These are phyloP conservation scores for Notocelia uddmanniana DNA, from an alignment of 2,888 invertebrate species.

Conservation along the genomic window DNA sequence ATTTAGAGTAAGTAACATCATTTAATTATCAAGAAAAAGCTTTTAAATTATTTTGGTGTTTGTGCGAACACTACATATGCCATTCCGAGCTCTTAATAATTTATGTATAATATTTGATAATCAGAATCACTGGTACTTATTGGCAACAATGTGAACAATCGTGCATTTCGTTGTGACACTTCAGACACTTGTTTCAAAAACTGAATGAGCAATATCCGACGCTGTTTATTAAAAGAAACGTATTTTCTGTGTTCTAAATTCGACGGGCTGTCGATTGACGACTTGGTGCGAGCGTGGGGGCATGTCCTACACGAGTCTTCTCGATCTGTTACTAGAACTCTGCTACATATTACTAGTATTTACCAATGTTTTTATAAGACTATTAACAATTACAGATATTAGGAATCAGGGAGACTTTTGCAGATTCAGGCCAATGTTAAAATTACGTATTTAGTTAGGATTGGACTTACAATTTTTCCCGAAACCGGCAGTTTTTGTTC, in stretches of 20 bases:
- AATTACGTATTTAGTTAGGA: too few relatives aligned
- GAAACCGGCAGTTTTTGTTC: not conserved
- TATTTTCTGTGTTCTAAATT: conserved; percentile 69
- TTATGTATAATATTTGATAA: too few relatives aligned
- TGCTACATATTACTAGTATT: conserved; percentile 13
- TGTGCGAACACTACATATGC: too few relatives aligned
- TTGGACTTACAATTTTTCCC: not conserved
- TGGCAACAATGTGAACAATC: not conserved
- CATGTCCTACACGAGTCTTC: conserved; percentile 23
- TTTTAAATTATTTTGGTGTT: too few relatives aligned
- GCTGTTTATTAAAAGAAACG: conserved; percentile 61
- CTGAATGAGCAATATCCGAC: conserved; percentile 68
- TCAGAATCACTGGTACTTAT: not conserved
- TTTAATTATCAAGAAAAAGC: too few relatives aligned
- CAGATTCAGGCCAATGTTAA: not conserved
- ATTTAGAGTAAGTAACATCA: too few relatives aligned
- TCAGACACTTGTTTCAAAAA: conserved; percentile 67
- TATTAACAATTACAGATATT: not conserved
- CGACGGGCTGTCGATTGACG: conserved; percentile 67
- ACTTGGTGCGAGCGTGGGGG: conserved; percentile 21
- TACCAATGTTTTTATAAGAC: not conserved
- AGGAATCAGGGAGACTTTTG: not conserved
- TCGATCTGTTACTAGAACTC: conserved; percentile 23
- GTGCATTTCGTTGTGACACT: conserved; percentile 58
- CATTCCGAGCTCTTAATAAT: too few relatives aligned